Evolutionary conservation across 1,140 invertebrate species (phyloP), one percentile per base, ranked within the genome.

Genomic region (Contarinia nasturtii): DNA sequence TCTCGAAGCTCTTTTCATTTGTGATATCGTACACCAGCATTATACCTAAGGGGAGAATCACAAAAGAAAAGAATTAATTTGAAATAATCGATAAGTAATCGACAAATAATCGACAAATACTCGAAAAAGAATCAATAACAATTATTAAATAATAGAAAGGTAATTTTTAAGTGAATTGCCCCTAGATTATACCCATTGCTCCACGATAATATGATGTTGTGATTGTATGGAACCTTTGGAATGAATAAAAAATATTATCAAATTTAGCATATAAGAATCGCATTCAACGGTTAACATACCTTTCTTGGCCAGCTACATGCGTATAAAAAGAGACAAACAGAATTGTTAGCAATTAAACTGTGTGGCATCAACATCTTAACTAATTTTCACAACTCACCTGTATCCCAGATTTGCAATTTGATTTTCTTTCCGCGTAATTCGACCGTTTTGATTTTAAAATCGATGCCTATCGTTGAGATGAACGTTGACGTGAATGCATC

Each of bases 21-120:
- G 92, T 96, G 62, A 98, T 94, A 72, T 98, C 93, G 69, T 97
- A 97, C 45, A 96, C 90, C 54, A 96, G 73, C 87, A 97, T 96
- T 56, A 97, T n/a, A n/a, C n/a, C n/a, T n/a, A n/a, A n/a, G n/a
- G n/a, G n/a, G n/a, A n/a, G n/a, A n/a, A n/a, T n/a, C n/a, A n/a
- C n/a, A n/a, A n/a, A n/a, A n/a, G n/a, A n/a, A n/a, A n/a, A n/a
- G n/a, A n/a, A n/a, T n/a, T n/a, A n/a, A n/a, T n/a, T n/a, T n/a
- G n/a, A n/a, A n/a, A n/a, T n/a, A n/a, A n/a, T n/a, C n/a, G n/a
- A n/a, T n/a, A n/a, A n/a, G n/a, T n/a, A n/a, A n/a, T n/a, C n/a
- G n/a, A n/a, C n/a, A n/a, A n/a, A n/a, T n/a, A n/a, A n/a, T n/a
- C n/a, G n/a, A n/a, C n/a, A n/a, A n/a, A n/a, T n/a, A n/a, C n/a